phyloP scores from a whole-genome alignment of 2,113 vertebrate species.

The Catharus fuscescens region DNA sequence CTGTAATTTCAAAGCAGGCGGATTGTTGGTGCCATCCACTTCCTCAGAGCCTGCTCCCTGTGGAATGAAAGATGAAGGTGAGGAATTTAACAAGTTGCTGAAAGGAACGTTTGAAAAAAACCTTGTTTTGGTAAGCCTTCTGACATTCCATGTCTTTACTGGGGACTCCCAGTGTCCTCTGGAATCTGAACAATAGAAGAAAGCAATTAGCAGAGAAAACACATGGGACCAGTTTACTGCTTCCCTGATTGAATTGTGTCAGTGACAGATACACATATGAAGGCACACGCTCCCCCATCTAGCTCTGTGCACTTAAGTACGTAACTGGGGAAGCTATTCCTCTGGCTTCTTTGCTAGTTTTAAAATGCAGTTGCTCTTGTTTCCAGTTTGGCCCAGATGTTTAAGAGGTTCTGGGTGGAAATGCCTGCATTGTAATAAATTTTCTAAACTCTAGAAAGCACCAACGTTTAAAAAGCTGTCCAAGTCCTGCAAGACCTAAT shows the following conservation, averaged over 20 bases:
- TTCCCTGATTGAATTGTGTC: conserved; percentile 14
- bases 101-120: neutral
- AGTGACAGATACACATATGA: neutral
- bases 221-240: conserved; percentile 44
- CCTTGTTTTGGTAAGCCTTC: conserved; percentile 47
- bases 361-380: neutral
- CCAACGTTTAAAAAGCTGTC: neutral
- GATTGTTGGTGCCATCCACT: conserved; percentile 13
- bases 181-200: conserved; percentile 48
- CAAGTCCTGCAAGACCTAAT: neutral
- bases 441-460: conserved; percentile 10
- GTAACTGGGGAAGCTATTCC: neutral
- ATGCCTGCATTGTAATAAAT: neutral
- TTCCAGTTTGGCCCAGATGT: neutral
- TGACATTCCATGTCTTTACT: neutral
- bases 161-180: neutral
- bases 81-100: conserved; percentile 69
- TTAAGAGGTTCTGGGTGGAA: neutral
- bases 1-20: conserved; percentile 34
- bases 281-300: neutral
- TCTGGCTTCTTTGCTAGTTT: neutral
- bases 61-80: conserved; percentile 44
- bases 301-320: neutral
- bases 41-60: neutral
- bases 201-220: conserved; percentile 59